Percentiles rank a stretch among this genome's conserved stretches.
These are phyloP conservation scores for Tipula confusa DNA, from an alignment of 2,888 invertebrate species.

Conservation along the genomic window DNA sequence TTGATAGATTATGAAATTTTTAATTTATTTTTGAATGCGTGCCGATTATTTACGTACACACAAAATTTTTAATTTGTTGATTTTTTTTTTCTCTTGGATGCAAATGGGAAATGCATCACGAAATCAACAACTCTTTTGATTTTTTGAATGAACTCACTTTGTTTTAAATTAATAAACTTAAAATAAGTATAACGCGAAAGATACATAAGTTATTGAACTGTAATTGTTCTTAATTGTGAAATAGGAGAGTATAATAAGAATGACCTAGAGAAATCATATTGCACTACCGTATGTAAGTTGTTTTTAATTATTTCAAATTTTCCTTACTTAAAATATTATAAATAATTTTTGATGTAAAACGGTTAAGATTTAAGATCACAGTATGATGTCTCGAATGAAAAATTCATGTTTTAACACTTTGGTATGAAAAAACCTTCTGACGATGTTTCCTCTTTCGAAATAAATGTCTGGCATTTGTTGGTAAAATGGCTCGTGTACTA, in stretches of 20 bases:
- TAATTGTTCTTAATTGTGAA: not conserved
- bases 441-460: not conserved
- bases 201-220: not conserved
- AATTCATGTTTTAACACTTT: constrained; percentile 1
- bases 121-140: not conserved
- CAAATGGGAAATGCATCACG: not conserved
- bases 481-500: not conserved
- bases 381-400: not conserved
- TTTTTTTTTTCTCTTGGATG: too few species aligned
- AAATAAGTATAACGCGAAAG: not conserved
- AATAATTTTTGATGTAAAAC: not conserved
- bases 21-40: not conserved
- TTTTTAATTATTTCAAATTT: not conserved
- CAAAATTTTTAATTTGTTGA: too few species aligned
- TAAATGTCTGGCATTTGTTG: not conserved
- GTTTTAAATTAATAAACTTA: not conserved
- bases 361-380: not conserved
- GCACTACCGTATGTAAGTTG: not conserved
- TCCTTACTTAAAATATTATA: too few species aligned
- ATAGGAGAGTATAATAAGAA: not conserved
- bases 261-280: constrained; percentile 3
- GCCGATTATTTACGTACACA: not conserved
- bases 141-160: not conserved
- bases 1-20: not conserved
- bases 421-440: not conserved